Conservation (phyloP, 2,888 invertebrate species). For the Cetonia aurata region DNA sequence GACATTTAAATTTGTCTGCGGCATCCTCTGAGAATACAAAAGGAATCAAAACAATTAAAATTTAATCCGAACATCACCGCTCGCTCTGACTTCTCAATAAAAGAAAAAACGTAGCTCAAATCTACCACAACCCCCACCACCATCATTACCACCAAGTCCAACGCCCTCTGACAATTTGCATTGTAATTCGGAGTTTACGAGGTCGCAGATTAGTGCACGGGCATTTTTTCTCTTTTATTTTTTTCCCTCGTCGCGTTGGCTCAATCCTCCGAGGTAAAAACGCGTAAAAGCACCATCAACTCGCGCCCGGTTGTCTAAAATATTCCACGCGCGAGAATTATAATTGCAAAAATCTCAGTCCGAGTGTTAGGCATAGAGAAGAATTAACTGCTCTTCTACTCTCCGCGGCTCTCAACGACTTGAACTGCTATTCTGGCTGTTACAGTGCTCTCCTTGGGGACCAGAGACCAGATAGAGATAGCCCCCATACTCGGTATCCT, state of each 20-base stretch:
- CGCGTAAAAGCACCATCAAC: not conserved
- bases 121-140: not conserved
- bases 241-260: not conserved
- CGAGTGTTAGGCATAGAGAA: conserved; percentile 14
- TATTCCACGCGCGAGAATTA: conserved; percentile 29
- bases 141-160: too few relatives aligned
- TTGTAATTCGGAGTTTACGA: conserved; percentile 34
- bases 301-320: conserved; percentile 11
- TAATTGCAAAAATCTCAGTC: conserved; percentile 35
- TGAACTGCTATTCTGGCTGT: not conserved
- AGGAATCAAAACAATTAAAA: too few relatives aligned
- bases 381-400: conserved; percentile 26
- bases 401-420: too few relatives aligned
- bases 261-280: conserved; percentile 11
- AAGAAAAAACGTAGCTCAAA: conserved; percentile 6
- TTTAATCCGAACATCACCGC: too few relatives aligned
- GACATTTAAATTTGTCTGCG: too few relatives aligned
- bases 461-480: conserved; percentile 69
- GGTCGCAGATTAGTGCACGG: conserved; percentile 26
- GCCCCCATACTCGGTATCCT: conserved; percentile 75
- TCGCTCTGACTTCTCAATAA: not conserved
- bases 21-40: too few relatives aligned
- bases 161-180: conserved; percentile 27
- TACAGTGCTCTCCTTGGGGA: conserved; percentile 66
- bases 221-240: conserved; percentile 2